Base-by-base conservation (phyloP, 2,888 invertebrate genomes). In the Alentia gelatinosa region DNA sequence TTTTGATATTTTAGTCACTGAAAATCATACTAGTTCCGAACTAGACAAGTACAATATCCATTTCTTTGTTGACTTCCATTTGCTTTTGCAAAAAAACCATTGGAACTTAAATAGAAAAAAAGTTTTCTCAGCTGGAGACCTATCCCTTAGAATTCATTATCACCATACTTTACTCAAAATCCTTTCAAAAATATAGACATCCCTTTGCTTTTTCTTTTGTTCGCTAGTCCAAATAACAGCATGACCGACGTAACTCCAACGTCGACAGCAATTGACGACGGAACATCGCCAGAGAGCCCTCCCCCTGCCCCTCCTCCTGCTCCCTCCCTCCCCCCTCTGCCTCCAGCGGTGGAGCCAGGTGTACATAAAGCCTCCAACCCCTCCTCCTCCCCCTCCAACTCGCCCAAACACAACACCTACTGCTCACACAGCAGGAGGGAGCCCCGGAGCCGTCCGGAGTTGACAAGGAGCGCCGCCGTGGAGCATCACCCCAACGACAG, bases 211-310 rank as follows among this genome's bases (percentile, higher is more conserved):
- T 79, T 19, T 37, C 39, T 79, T 37, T 23, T 79, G 37, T 37
- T 79, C 39, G 79, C 23, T 79, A 39, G 79, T 79, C 35, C 39
- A 39, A 79, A 79, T 39, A 79, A 79, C 79, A 79, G 79, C 79
- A 79, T 79, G 79, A 79, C 79, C 12, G 79, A 39, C 37, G 37
- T 79, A 35, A 79, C 79, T 3, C 79, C 79, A 35, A 79, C 79
- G 39, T 79, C 79, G 26, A 39, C 35, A n/a, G 79, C 79, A 37
- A n/a, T 39, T 19, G 79, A 79, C 19, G 79, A 79, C 9, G 19
- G 23, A 15, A 39, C 79, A 23, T 39, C 79, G 35, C 79, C 79
- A 26, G 15, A 19, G 39, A 39, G 35, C 5, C n/a, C n/a, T 23
- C 35, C 79, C 39, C 39, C 26, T 26, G 37, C 79, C n/a, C n/a